These are phyloP conservation scores for Pyrochroa serraticornis DNA, from an alignment of 2,888 invertebrate genomes.

Conservation along the genomic window DNA sequence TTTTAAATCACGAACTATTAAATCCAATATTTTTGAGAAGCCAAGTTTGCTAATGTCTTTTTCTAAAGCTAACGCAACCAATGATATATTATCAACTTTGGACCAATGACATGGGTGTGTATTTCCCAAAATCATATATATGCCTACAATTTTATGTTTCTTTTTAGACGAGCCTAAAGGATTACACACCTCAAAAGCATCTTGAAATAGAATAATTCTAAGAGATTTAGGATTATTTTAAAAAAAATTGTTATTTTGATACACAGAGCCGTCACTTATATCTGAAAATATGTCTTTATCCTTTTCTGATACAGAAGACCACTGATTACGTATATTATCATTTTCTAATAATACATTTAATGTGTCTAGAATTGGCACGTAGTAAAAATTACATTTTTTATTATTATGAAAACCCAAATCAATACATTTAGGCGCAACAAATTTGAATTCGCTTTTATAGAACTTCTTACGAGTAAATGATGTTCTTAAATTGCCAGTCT, in stretches of 20 bases:
- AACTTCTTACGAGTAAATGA: neutral
- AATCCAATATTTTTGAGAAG: slow-evolving; percentile 26
- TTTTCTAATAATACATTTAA: neutral
- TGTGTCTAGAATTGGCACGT: neutral
- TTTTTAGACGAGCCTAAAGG: slow-evolving; percentile 36
- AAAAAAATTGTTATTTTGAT: slow-evolving; percentile 17
- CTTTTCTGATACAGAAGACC: neutral
- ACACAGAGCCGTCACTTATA: slow-evolving; percentile 12
- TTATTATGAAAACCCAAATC: neutral
- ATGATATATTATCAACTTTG: slow-evolving; percentile 30
- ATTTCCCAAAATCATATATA: slow-evolving; percentile 37
- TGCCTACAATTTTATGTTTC: slow-evolving; percentile 36
- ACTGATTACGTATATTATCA: neutral
- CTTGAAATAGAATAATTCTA: slow-evolving; percentile 36
- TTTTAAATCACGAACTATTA: slow-evolving; percentile 29
- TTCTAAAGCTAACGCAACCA: slow-evolving; percentile 35
- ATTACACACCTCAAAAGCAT: slow-evolving; percentile 38
- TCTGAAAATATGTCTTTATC: neutral
- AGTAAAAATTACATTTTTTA: neutral
- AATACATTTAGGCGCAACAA: neutral
- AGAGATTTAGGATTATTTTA: neutral
- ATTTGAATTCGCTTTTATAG: neutral
- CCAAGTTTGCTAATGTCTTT: slow-evolving; percentile 30
- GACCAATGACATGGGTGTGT: no score
- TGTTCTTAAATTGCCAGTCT: neutral